A percentile compares a stretch with the other conserved stretches of the same genome.
Conservation (phyloP, 2,113 vertebrate species). For the Heterotilapia buettikoferi region DNA sequence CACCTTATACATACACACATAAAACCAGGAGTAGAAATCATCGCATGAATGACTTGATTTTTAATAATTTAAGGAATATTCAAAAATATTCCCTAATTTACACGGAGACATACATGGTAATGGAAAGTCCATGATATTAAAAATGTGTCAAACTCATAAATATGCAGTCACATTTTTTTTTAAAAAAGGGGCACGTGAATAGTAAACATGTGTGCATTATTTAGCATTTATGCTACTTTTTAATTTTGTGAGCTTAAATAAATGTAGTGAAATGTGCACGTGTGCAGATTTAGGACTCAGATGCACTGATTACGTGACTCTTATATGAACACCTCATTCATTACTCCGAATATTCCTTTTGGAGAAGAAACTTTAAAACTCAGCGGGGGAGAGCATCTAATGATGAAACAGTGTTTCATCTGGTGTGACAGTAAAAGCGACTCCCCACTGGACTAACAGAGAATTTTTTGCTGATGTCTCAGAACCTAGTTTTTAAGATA, state of each 20-base stretch:
- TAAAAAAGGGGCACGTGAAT: not conserved
- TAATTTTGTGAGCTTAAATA: not conserved
- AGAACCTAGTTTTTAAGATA: not conserved
- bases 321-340: not conserved
- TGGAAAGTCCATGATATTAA: not conserved
- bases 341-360: not conserved
- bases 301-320: not conserved
- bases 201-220: not conserved
- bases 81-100: not conserved
- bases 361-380: not conserved
- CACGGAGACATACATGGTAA: not conserved
- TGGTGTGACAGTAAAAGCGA: not conserved
- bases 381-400: not conserved
- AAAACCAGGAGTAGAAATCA: not conserved
- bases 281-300: not conserved
- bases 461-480: not conserved
- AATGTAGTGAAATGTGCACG: not conserved
- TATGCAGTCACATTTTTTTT: not conserved
- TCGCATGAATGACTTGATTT: not conserved
- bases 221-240: not conserved
- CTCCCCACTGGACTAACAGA: not conserved
- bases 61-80: not conserved
- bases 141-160: not conserved
- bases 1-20: not conserved
- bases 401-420: constrained; percentile 14